phyloP scores from a whole-genome alignment of 2,888 invertebrate species.

The Andrena haemorrhoa region DNA sequence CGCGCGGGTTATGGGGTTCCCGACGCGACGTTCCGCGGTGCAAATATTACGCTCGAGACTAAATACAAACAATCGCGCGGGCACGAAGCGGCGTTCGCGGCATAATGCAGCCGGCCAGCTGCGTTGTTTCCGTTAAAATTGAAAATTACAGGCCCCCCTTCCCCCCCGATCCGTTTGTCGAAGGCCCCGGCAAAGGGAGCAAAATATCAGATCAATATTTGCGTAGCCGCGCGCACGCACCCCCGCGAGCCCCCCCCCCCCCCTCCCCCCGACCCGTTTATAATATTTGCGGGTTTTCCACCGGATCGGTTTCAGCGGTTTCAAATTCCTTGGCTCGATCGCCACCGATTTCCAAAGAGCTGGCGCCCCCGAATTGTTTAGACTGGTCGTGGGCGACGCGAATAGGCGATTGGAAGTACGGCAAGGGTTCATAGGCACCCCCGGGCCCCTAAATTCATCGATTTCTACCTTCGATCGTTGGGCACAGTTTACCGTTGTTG shows the following conservation, averaged over 20 bases:
- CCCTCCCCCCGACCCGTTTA: constrained; percentile 2
- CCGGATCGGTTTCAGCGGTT: not conserved
- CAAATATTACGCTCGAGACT: constrained; percentile 68
- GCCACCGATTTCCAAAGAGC: too few species aligned
- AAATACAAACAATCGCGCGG: constrained; percentile 64
- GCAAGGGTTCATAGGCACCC: too few species aligned
- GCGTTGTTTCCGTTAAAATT: constrained; percentile 52
- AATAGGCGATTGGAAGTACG: too few species aligned
- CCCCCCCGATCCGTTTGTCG: constrained; percentile 28
- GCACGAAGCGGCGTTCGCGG: constrained; percentile 27
- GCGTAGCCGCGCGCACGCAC: constrained; percentile 33
- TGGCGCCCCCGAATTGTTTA: too few species aligned
- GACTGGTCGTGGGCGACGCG: too few species aligned
- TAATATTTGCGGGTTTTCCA: constrained; percentile 32
- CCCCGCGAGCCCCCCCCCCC: not conserved
- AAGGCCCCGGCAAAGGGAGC: constrained; percentile 37
- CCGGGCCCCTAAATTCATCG: too few species aligned
- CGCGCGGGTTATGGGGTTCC: constrained; percentile 41
- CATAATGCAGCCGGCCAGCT: constrained; percentile 22
- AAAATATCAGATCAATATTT: constrained; percentile 52
- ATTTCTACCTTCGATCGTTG: too few species aligned
- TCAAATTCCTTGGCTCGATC: not conserved
- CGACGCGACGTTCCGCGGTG: constrained; percentile 30
- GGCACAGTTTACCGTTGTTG: too few species aligned
- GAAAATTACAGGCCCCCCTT: constrained; percentile 47